Base-by-base conservation (phyloP, 1,140 invertebrate genomes). In the Chionoecetes opilio region DNA sequence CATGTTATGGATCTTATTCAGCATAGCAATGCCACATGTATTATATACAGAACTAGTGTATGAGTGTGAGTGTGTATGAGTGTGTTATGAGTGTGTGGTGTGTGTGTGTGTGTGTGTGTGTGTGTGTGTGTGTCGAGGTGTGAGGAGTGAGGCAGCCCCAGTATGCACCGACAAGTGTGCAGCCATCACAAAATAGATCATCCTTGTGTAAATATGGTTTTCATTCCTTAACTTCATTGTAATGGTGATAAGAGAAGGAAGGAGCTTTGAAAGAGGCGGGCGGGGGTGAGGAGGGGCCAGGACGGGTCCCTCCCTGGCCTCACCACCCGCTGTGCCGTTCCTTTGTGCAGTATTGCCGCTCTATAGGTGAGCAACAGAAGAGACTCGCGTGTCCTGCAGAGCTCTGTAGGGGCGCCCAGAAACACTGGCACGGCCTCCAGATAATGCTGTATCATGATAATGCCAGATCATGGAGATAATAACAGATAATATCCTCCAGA, bases 131-230 rank as follows among this genome's bases (percentile, higher is more conserved):
- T 21, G 14, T 46, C 5, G 41, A 46, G 41, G 41, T 26, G 21
- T 75, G 63, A 21, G 63, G 21, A 75, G 63, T 75, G 63, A 26
- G 63, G 63, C 63, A 75, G 63, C 63, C 63, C 41, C 63, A 9
- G 11, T n/a, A 26, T 75, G 63, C 63, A 75, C 63, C 21, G n/a
- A 26, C 63, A 26, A n/a, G 63, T 75, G 63, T 75, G 21, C 63
- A 75, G 63, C 63, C 63, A 75, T 75, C 63, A 75, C 21, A 5
- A 75, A n/a, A n/a, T 75, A 75, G 63, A 75, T 75, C 63, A 75
- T 75, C 63, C 63, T 75, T 17, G 63, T 75, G 63, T 75, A 75
- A 75, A 75, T 75, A 75, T n/a, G 63, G 63, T 75, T 75, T 75
- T 75, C 63, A 75, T 75, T 75, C 21, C 63, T 75, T 75, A 75